Evolutionary conservation across 2,797 vertebrate species (phyloP).

Genomic region (Thunnus albacares): DNA sequence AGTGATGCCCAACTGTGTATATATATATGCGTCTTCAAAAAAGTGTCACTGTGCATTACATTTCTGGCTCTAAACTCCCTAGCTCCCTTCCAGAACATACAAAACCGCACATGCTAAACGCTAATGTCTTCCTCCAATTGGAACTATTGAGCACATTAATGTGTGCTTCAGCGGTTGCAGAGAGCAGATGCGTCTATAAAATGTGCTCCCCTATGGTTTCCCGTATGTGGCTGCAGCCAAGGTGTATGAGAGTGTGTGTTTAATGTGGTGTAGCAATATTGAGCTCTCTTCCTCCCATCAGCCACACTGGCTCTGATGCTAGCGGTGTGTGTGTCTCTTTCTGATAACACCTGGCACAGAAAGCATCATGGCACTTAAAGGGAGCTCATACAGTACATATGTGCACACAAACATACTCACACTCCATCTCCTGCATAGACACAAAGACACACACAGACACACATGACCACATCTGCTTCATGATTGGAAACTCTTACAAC

Average conservation of each 20-base stretch:
- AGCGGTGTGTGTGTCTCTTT: conserved; percentile 55
- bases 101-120: conserved; percentile 54
- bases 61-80: conserved; percentile 36
- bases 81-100: conserved; percentile 36
- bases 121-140: conserved; percentile 62
- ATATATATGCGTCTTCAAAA: background rate
- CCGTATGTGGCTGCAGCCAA: conserved; percentile 59
- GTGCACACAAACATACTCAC: conserved; percentile 8
- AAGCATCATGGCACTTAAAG: conserved; percentile 56
- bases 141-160: conserved; percentile 50
- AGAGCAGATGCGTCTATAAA: conserved; percentile 80
- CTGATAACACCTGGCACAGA: conserved; percentile 71
- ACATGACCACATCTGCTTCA: conserved; percentile 47
- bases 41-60: conserved; percentile 11
- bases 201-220: conserved; percentile 73
- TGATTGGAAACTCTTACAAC: conserved; percentile 52
- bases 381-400: conserved; percentile 40
- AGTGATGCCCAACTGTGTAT: background rate
- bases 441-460: conserved; percentile 34
- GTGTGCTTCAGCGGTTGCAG: conserved; percentile 58
- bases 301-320: conserved; percentile 47
- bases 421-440: background rate
- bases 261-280: conserved; percentile 81
- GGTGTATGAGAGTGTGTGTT: conserved; percentile 68
- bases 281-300: conserved; percentile 56